These are phyloP conservation scores for Perizoma flavofasciatum DNA, from an alignment of 2,888 invertebrate genomes.

Conservation along the genomic window DNA sequence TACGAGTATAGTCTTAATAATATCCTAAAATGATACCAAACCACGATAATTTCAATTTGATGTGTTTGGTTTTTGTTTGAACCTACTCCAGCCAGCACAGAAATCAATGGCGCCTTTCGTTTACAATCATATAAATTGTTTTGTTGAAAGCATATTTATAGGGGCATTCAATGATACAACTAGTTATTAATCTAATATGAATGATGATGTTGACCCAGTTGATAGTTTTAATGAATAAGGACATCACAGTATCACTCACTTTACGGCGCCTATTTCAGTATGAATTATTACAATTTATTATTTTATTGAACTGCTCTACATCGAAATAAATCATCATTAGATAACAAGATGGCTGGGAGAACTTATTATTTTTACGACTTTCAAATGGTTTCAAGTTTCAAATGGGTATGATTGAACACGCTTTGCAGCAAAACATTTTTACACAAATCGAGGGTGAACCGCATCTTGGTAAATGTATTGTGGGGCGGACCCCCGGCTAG, in stretches of 20 bases:
- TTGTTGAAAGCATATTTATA: conserved; percentile 14
- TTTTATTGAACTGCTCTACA: conserved; percentile 13
- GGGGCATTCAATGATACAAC: conserved; percentile 9
- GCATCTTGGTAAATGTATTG: too few species aligned
- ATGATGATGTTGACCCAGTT: conserved; percentile 17
- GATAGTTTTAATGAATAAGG: conserved; percentile 15
- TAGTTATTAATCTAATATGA: conserved; percentile 15
- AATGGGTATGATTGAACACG: too few species aligned
- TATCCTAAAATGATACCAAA: too few species aligned
- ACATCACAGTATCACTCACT: conserved; percentile 24
- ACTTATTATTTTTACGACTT: neutral
- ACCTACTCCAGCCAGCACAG: too few species aligned
- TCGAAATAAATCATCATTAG: conserved; percentile 5
- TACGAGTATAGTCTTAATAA: too few species aligned
- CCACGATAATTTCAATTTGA: too few species aligned
- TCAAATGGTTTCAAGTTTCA: neutral
- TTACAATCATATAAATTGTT: conserved; percentile 5
- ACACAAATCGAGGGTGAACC: too few species aligned
- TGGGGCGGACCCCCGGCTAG: too few species aligned
- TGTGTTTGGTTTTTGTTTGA: too few species aligned
- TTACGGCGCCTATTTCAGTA: conserved; percentile 14
- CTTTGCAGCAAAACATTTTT: too few species aligned
- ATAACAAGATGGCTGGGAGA: neutral
- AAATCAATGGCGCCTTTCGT: neutral
- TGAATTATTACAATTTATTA: conserved; percentile 19